phyloP scores from a whole-genome alignment of 2,888 invertebrate species.

The Sinhomidia bicolor region DNA sequence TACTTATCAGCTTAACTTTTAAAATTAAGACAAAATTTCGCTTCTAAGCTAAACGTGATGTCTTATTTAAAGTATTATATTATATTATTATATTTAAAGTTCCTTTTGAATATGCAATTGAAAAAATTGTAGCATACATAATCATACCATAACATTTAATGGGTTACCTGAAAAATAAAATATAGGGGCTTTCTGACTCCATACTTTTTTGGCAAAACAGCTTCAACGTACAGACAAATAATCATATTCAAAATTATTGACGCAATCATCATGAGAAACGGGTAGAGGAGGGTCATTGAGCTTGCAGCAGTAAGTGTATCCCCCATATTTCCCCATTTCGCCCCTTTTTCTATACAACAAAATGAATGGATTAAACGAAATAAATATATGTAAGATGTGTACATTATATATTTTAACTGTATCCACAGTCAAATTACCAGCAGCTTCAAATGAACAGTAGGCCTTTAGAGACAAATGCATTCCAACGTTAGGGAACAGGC shows the following conservation, averaged over 20 bases:
- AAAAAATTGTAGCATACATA: no score
- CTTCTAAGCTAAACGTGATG: no score
- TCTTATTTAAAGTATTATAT: no score
- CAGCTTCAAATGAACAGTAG: conserved; percentile 1
- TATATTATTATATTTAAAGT: no score
- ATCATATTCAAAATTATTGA: conserved; percentile 83
- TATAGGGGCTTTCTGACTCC: conserved; percentile 87
- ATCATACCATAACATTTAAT: no score
- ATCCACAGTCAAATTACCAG: background rate
- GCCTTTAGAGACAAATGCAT: conserved; percentile 31
- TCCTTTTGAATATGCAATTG: no score
- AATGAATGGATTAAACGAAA: background rate
- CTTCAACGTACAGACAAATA: conserved; percentile 86
- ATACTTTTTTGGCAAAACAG: conserved; percentile 86
- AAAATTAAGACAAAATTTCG: no score
- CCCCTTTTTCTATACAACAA: conserved; percentile 52
- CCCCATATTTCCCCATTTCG: conserved; percentile 23
- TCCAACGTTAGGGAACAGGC: conserved; percentile 48
- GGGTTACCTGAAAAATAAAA: conserved; percentile 26
- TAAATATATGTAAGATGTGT: no score
- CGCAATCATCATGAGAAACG: conserved; percentile 80
- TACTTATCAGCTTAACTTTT: no score
- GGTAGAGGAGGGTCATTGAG: conserved; percentile 77
- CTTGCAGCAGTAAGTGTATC: conserved; percentile 81
- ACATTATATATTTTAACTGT: background rate